Evolutionary conservation across 1,140 invertebrate species (phyloP), one percentile per base, ranked within the genome.

Genomic region (Hylyphantes graminicola): DNA sequence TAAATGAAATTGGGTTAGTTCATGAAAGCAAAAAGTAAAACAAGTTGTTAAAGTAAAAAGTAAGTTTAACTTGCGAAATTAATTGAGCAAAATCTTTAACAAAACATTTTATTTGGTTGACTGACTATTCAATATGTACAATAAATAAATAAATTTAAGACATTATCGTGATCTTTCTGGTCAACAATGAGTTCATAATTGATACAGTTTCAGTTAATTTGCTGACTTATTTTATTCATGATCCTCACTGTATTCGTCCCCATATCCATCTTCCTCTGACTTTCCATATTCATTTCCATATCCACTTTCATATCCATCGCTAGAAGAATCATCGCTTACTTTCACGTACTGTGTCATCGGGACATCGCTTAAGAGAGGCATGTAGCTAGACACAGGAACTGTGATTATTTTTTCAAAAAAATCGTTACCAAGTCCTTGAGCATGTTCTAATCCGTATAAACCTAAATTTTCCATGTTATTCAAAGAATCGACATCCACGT

Each of bases 281-380:
- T n/a, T 35, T 70, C 51, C 65, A 53, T 70, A 70, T 17, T 15
- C 68, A 53, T 61, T 63, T 12, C 51, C 68, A 9, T 70, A 15
- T n/a, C n/a, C 51, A 70, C 54, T 19, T 51, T 55, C 74, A 63
- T 76, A 76, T 76, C 35, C 72, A 53, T 19, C 21, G 59, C 72
- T 74, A 53, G 51, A n/a, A 76, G 54, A 55, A 63, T 76, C 74
- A 64, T 78, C 79, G n/a, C 53, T 48, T 53, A 72, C 35, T 51
- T 81, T 81, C 15, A 81, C 64, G 64, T 53, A 50, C 53, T 81
- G 79, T 6, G 59, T 73, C 19, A 81, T 57, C 21, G 79, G 79
- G 21, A 81, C 54, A 73, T 81, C 35, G 7, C 54, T 73, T 15
- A 73, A 70, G 4, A 50, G 13, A 59, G 68, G 53, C 17, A 73